Conservation (phyloP, 1,140 invertebrate species). For the Eueides isabella region DNA sequence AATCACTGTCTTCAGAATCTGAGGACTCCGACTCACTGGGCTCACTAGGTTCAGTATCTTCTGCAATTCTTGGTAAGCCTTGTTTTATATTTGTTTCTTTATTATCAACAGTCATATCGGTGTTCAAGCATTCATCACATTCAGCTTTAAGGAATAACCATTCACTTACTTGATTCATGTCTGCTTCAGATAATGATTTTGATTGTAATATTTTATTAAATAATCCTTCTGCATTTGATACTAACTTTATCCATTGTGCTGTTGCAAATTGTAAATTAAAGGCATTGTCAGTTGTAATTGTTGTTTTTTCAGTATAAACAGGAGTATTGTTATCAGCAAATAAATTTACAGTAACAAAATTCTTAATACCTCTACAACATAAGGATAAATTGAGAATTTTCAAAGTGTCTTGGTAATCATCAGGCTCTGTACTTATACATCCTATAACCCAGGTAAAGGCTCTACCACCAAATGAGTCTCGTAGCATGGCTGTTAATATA, state of each 20-base stretch:
- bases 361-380: conserved; percentile 84
- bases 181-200: conserved; percentile 85
- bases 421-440: conserved; percentile 84
- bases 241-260: conserved; percentile 90
- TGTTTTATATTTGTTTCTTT: conserved; percentile 79
- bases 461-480: conserved; percentile 87
- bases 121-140: conserved; percentile 91
- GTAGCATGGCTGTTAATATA: conserved; percentile 85
- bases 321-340: conserved; percentile 85
- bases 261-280: conserved; percentile 91
- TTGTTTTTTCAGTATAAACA: conserved; percentile 77
- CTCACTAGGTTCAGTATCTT: conserved; percentile 81
- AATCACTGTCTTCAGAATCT: conserved; percentile 84
- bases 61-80: conserved; percentile 78
- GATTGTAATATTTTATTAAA: conserved; percentile 86
- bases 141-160: conserved; percentile 93
- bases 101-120: conserved; percentile 83
- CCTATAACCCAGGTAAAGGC: conserved; percentile 86
- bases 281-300: conserved; percentile 72
- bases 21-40: conserved; percentile 84
- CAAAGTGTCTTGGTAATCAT: conserved; percentile 84
- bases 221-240: conserved; percentile 91
- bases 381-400: conserved; percentile 85
- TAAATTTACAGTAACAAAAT: conserved; percentile 86
- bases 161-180: conserved; percentile 91